Evolutionary conservation across 2,797 vertebrate genomes (phyloP).

Genomic region (Ptychadena robeensis): DNA sequence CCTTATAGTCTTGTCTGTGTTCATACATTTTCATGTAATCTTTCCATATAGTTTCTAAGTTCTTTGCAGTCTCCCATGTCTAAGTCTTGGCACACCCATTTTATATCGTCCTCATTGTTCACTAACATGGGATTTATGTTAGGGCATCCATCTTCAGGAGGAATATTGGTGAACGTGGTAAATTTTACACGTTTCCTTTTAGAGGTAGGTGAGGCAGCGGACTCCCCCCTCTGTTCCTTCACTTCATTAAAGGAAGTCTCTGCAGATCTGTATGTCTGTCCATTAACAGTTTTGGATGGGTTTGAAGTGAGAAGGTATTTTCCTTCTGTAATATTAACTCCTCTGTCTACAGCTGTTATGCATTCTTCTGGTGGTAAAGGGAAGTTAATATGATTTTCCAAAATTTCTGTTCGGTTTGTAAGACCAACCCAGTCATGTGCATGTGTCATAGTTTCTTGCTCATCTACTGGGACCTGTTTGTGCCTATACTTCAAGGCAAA

Average conservation of each 20-base stretch:
- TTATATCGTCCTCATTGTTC: slow-evolving; percentile 81
- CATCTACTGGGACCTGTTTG: slow-evolving; percentile 83
- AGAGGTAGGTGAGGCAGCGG: slow-evolving; percentile 88
- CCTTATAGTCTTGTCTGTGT: slow-evolving; percentile 32
- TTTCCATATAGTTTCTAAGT: slow-evolving; percentile 73
- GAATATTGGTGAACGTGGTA: slow-evolving; percentile 87
- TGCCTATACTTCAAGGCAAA: slow-evolving; percentile 86
- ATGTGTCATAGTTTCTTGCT: slow-evolving; percentile 86
- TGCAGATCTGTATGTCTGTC: slow-evolving; percentile 74
- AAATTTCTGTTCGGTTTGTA: slow-evolving; percentile 85
- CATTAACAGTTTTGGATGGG: slow-evolving; percentile 69
- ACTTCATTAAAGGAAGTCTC: slow-evolving; percentile 66
- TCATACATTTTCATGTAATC: slow-evolving; percentile 69
- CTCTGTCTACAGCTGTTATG: slow-evolving; percentile 86
- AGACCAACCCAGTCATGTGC: slow-evolving; percentile 93
- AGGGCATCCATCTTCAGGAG: slow-evolving; percentile 77
- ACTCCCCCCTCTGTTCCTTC: slow-evolving; percentile 74
- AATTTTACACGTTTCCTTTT: slow-evolving; percentile 94
- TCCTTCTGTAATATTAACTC: slow-evolving; percentile 78
- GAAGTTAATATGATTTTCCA: slow-evolving; percentile 83
- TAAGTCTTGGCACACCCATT: slow-evolving; percentile 89
- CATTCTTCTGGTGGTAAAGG: slow-evolving; percentile 79
- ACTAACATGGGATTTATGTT: slow-evolving; percentile 72
- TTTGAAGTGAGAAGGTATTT: slow-evolving; percentile 77
- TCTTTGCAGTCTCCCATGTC: slow-evolving; percentile 77